Percentiles rank a stretch among this genome's conserved stretches.
phyloP scores from a whole-genome alignment of 2,797 vertebrate species.

The Potorous gilbertii region DNA sequence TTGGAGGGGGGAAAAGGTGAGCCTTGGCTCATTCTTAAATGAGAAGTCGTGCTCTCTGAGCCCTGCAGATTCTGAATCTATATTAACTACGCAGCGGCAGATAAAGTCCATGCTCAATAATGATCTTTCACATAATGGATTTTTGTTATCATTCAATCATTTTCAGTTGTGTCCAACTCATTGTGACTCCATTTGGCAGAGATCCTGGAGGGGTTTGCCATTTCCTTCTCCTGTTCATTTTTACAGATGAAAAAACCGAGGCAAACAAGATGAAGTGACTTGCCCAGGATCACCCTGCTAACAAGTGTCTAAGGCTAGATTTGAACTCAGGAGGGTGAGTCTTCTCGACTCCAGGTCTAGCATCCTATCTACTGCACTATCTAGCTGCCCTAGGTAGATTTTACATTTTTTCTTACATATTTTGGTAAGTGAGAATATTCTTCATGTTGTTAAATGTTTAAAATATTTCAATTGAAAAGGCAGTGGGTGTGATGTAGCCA shows the following conservation, averaged over 20 bases:
- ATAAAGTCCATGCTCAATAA: neutral
- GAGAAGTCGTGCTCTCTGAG: neutral
- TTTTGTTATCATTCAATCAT: too few relatives aligned
- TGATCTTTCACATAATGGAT: neutral
- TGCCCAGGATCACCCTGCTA: neutral
- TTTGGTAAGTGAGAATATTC: neutral
- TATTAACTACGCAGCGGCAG: neutral
- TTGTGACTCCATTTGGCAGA: neutral
- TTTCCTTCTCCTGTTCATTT: too few relatives aligned
- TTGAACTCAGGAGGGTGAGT: neutral
- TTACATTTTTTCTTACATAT: too few relatives aligned
- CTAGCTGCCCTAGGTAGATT: neutral
- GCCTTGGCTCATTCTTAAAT: neutral
- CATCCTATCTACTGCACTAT: accelerated
- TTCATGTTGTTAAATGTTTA: neutral
- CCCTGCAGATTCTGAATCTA: neutral
- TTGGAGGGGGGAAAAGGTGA: neutral
- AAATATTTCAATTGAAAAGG: neutral
- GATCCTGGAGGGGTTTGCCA: too few relatives aligned
- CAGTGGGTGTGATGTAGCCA: neutral
- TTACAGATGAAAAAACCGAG: neutral
- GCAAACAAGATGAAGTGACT: neutral
- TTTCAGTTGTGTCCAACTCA: too few relatives aligned
- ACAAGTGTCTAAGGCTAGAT: neutral
- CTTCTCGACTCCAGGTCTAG: neutral